Evolutionary conservation across 92 coral and sea anemone species (phyloP).

Genomic region (Galaxea fascicularis): DNA sequence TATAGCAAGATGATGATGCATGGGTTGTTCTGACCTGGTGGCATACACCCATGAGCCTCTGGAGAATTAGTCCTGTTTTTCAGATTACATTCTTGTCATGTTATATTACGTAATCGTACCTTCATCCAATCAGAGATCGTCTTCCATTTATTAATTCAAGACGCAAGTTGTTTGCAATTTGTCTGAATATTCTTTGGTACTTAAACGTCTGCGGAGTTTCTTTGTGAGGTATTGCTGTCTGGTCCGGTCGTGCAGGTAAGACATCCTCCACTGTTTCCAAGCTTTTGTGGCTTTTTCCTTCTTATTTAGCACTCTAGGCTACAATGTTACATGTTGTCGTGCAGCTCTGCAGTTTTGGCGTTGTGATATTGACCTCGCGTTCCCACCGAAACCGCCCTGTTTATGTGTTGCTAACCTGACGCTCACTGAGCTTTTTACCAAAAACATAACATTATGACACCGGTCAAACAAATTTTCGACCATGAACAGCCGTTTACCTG

Average conservation of each 20-base stretch:
- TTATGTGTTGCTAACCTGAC: background rate
- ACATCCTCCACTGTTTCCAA: background rate
- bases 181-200: background rate
- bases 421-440: background rate
- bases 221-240: background rate
- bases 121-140: background rate
- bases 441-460: background rate
- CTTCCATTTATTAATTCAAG: background rate
- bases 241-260: background rate
- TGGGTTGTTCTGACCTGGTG: no score
- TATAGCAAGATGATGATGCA: no score
- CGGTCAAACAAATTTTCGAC: background rate
- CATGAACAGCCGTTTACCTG: background rate
- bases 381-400: background rate
- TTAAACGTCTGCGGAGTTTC: background rate
- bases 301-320: background rate
- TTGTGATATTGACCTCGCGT: background rate
- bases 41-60: no score
- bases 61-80: no score
- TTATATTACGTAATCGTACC: no score
- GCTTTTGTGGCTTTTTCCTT: background rate
- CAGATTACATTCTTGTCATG: no score
- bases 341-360: background rate
- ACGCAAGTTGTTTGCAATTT: background rate
- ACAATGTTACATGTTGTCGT: background rate